phyloP scores from a whole-genome alignment of 1,140 invertebrate genomes.

The Sarcophaga bullata region DNA sequence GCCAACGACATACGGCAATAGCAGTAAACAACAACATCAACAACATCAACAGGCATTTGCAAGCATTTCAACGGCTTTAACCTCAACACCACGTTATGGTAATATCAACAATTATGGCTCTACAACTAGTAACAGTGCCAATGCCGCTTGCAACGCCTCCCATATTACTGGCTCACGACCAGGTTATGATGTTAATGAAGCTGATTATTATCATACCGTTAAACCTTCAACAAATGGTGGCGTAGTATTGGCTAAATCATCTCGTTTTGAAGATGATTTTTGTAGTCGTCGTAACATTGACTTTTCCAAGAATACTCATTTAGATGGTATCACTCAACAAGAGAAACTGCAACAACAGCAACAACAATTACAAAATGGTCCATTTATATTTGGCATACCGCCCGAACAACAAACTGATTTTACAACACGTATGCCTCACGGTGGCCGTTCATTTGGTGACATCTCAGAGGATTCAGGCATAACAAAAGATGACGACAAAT shows the following conservation, averaged over 20 bases:
- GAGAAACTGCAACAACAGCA: background rate
- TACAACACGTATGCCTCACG: constrained; percentile 29
- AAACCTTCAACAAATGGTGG: constrained; percentile 6
- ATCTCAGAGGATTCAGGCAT: constrained; percentile 33
- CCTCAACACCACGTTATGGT: constrained; percentile 47
- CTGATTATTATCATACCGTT: constrained; percentile 18
- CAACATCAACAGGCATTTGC: constrained; percentile 9
- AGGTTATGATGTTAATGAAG: constrained; percentile 18
- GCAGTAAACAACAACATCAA: constrained; percentile 37
- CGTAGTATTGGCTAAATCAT: constrained; percentile 44
- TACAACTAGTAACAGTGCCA: constrained; percentile 11
- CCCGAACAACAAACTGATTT: constrained; percentile 51
- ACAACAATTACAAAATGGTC: constrained; percentile 45
- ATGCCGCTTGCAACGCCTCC: background rate
- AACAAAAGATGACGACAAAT: constrained; percentile 39
- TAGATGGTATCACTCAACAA: background rate
- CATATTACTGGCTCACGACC: constrained; percentile 5
- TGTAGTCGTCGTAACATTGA: constrained; percentile 52
- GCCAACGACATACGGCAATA: constrained; percentile 48
- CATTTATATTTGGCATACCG: constrained; percentile 60
- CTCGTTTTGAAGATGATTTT: constrained; percentile 61
- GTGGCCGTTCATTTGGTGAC: constrained; percentile 33
- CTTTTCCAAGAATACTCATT: constrained; percentile 40
- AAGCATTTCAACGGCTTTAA: constrained; percentile 31
- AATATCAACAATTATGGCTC: constrained; percentile 43